Base-by-base conservation (phyloP, 2,888 invertebrate species). In the Scaptomyza tumidula region DNA sequence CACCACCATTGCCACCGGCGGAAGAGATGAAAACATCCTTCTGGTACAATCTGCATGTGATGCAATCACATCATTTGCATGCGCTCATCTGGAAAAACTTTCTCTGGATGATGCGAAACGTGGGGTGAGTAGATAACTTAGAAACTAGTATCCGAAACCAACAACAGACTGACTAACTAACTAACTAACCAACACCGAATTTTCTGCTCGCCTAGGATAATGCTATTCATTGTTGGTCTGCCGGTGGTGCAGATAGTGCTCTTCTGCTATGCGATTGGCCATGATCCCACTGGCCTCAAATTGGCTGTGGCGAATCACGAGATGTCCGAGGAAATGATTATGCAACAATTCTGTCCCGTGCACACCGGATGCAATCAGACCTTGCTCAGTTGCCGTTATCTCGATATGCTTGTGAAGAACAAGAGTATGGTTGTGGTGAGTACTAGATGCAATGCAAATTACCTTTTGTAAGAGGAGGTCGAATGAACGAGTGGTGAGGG, bases 51-150 rank as follows among this genome's bases (percentile, higher is more conserved):
- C 92, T 94, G 52, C 94, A 94, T 90, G 94, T 96, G 41, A 93
- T 96, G 92, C 94, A 95, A 80, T 92, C 93, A 73, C 93, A 94
- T 86, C 96, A 96, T 83, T 95, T 97, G 95, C 95, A 95, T 80
- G 97, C 97, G 0, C 92, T 97, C 24, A 94, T 97, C 48, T 97
- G 97, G 96, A 98, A 97, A 91, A 97, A 97, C 90, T 96, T 96
- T 86, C 93, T 97, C 56, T 96, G 97, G 94, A 95, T 97, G 93
- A 95, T 96, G 93, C 94, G 97, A 83, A 97, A 97, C 92, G 94
- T 95, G 71, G 95, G 96, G 96, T 96, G 91, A 93, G 93, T 82
- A 11, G 10, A 14, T 16, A 24, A 31, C 35, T 24, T 35, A 19
- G 48, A 27, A 52, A 52, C 49, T 6, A 49, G 33, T 33, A 19